Conservation (phyloP, 2,888 invertebrate genomes). For the Morpho achilles region DNA sequence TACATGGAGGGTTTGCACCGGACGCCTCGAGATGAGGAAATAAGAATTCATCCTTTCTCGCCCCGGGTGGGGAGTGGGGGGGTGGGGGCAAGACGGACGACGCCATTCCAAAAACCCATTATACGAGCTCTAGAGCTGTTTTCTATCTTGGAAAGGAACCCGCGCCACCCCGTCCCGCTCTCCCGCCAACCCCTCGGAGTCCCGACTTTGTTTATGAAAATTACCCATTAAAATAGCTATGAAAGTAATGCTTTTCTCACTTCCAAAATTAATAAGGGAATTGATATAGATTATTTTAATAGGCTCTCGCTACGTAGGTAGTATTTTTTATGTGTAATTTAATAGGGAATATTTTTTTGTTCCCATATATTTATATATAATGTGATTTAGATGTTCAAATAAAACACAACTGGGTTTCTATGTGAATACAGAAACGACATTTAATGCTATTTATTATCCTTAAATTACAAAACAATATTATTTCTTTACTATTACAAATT, state of each 20-base stretch:
- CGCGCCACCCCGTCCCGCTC: slow-evolving; percentile 42
- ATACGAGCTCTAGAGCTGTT: slow-evolving; percentile 83
- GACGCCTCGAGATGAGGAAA: slow-evolving; percentile 77
- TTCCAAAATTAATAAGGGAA: slow-evolving; percentile 76
- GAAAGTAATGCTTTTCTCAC: slow-evolving; percentile 77
- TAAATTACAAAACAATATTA: too few species aligned
- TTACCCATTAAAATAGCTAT: slow-evolving; percentile 79
- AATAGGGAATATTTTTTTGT: neutral
- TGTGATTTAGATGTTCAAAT: too few species aligned
- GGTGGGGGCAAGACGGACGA: slow-evolving; percentile 82
- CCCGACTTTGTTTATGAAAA: slow-evolving; percentile 78
- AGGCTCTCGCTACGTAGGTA: slow-evolving; percentile 5
- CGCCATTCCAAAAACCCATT: slow-evolving; percentile 86
- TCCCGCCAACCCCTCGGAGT: slow-evolving; percentile 57
- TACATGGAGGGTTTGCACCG: slow-evolving; percentile 74
- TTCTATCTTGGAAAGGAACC: slow-evolving; percentile 77
- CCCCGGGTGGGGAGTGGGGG: slow-evolving; percentile 50
- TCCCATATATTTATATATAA: too few species aligned
- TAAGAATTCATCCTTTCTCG: slow-evolving; percentile 80
- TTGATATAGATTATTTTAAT: slow-evolving; percentile 72
- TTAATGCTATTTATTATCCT: too few species aligned
- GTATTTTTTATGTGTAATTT: neutral
- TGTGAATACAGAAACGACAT: too few species aligned
- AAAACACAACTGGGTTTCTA: too few species aligned
- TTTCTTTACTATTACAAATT: too few species aligned